Base-by-base conservation (phyloP, 2,888 invertebrate genomes). In the Andrena trimmerana region DNA sequence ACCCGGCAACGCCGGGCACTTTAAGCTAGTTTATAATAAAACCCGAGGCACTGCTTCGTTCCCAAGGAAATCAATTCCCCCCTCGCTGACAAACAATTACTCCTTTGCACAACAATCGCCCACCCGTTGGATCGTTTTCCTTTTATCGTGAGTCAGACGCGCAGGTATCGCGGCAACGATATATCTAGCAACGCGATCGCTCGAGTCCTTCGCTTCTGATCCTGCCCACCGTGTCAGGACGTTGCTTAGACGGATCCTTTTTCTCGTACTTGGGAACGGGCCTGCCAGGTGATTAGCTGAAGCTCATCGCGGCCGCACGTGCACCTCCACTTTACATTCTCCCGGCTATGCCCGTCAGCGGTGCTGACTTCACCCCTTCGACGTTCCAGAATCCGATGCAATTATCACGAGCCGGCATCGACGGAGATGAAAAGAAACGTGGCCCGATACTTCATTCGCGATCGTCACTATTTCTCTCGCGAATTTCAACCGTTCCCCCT, bases 211-310 rank as follows among this genome's bases (percentile, higher is more conserved):
- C 78, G 68, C 13, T 16, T 57, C 2, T 42, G 54, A 62, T 63
- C 48, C 48, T 36, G 31, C 57, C 73, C 29, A 31, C 63, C 13
- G 48, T 59, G 60, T 13, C 80, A 60, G 76, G 63, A 69, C 63
- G 33, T 59, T 48, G 60, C 52, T 66, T 29, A 60, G 71, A 63
- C 52, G 52, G n/a, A 71, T 59, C 67, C 67, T 74, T 82, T 62
- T 82, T 68, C 82, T 74, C 73, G 31, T 70, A 62, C 52, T 36
- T 8, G 42, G 63, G 57, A 54, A 60, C 60, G 8, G 8, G 29
- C 24, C 67, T 8, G 69, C 62, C 59, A 71, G 78, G 75, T 71
- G 76, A 83, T 83, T 83, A 83, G 82, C 68, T 24, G 57, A 71
- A 82, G 57, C 81, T 71, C 80, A 65, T 75, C 75, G 78, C 48